Evolutionary conservation across 2,888 invertebrate species (phyloP), one percentile per base, ranked within the genome.

Genomic region (Drosophila fulvimacula): DNA sequence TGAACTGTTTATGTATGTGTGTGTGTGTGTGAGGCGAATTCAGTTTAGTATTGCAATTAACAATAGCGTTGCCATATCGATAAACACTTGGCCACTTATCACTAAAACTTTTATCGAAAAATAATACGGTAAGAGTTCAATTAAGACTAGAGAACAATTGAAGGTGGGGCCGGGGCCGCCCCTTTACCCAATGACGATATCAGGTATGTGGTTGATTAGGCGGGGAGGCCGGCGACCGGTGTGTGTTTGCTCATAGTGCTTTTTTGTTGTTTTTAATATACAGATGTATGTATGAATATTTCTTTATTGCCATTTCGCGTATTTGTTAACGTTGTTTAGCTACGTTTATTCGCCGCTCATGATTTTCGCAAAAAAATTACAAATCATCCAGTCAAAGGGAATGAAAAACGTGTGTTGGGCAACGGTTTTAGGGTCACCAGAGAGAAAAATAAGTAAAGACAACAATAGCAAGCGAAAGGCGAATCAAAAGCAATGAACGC

Each of bases 91-190:
- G 36, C 2, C 21, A 56, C 69, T 76, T 74, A 79, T 76, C 79
- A 69, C 51, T 61, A 17, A 19, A 30, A 52, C 1, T 64, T 75
- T 79, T 79, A 79, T 76, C 79, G 69, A 64, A 63, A 48, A 61
- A 58, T 64, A 65, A 62, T 69, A 38, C 69, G 64, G 48, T 75
- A 74, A 67, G 73, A 78, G 74, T 78, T 75, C 74, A 68, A 75
- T 64, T 78, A 78, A 27, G 48, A 5, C 61, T 39, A 34, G 13
- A 59, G 51, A 61, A 61, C 55, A 6, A 41, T 39, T 34, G 30
- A 30, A 38, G 30, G 17, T 15, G 27, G 44, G 44, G 24, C 21
- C 7, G 4, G 19, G 4, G 17, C 39, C 21, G 24, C 11, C 11
- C 52, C 36, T 24, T 52, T 52, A 34, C 39, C 27, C n/a, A 11